Conservation (phyloP, 2,113 vertebrate genomes). For the Ifrita kowaldi region DNA sequence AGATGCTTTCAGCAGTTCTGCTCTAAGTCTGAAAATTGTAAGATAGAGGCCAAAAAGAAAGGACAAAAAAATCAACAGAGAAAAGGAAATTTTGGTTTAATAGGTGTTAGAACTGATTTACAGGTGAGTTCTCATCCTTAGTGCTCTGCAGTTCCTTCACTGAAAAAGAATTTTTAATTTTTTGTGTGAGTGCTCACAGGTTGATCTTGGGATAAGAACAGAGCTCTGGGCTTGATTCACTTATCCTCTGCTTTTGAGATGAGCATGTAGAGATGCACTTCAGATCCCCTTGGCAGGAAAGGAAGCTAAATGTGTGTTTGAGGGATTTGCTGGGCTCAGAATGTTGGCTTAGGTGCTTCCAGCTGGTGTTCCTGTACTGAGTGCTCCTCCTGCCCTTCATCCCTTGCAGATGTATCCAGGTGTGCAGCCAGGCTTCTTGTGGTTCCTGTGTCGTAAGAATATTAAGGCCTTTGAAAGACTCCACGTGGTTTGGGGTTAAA, state of each 20-base stretch:
- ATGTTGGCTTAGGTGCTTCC: neutral
- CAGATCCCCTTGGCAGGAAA: neutral
- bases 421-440: neutral
- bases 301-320: neutral
- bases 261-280: neutral
- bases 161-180: neutral
- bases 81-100: neutral
- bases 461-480: neutral
- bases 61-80: neutral
- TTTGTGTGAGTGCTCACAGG: neutral
- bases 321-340: neutral
- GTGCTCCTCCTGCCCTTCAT: neutral
- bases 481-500: fast-evolving
- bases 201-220: neutral
- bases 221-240: neutral
- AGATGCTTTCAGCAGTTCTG: neutral
- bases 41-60: neutral
- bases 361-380: neutral
- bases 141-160: neutral
- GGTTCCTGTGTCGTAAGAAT: neutral
- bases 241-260: neutral
- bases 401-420: neutral
- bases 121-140: neutral
- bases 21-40: neutral
- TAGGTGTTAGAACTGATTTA: neutral